Evolutionary conservation across 2,797 vertebrate genomes (phyloP).

Genomic region (Cuculus canorus): DNA sequence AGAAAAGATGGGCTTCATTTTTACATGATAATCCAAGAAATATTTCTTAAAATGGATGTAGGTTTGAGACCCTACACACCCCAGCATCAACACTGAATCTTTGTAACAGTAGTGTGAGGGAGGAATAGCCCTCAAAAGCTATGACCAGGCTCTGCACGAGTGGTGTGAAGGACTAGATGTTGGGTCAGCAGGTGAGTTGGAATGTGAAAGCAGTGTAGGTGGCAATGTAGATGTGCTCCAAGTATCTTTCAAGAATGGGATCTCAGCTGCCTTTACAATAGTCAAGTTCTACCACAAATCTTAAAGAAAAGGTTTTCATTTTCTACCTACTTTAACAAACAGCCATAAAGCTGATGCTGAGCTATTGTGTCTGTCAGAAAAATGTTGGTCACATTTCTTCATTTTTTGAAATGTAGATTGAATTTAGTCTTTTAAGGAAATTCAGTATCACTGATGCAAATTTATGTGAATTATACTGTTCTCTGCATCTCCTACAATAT

Average conservation of each 20-base stretch:
- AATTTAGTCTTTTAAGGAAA: conserved; percentile 4
- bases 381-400: not conserved
- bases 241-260: not conserved
- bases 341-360: not conserved
- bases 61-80: rapidly evolving
- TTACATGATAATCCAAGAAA: not conserved
- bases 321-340: not conserved
- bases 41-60: not conserved
- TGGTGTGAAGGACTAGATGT: not conserved
- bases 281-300: not conserved
- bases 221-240: not conserved
- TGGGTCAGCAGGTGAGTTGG: not conserved
- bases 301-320: not conserved
- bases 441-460: conserved; percentile 42
- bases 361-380: not conserved
- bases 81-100: not conserved
- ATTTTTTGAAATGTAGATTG: not conserved
- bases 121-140: not conserved
- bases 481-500: not conserved
- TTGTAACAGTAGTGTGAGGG: not conserved
- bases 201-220: not conserved
- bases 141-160: not conserved
- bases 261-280: not conserved
- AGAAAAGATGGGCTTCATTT: not conserved
- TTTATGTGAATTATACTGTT: conserved; percentile 32